Conservation (phyloP, 2,888 invertebrate species). For the Scaptomyza reducta region DNA sequence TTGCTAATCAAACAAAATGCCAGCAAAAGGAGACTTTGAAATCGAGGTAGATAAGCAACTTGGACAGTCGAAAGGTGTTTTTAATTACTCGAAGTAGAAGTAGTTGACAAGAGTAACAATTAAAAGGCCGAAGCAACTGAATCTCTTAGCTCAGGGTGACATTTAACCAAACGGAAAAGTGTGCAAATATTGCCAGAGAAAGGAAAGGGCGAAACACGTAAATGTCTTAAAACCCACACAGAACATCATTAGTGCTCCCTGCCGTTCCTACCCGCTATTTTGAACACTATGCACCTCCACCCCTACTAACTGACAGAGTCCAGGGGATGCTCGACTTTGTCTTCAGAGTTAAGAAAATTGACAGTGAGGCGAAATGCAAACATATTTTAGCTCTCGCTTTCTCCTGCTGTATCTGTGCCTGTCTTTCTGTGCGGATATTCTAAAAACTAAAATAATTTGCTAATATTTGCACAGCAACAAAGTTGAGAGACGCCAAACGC, state of each 20-base stretch:
- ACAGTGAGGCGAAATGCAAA: conserved; percentile 55
- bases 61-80: conserved; percentile 82
- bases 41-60: conserved; percentile 4
- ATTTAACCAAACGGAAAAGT: conserved; percentile 78
- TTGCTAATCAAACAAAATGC: conserved; percentile 66
- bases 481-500: conserved; percentile 52
- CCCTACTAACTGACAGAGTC: conserved; percentile 4
- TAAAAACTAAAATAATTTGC: conserved; percentile 80
- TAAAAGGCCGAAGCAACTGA: conserved; percentile 42
- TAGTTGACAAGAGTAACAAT: conserved; percentile 73
- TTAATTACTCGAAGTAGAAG: conserved; percentile 74
- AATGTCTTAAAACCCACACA: conserved; percentile 67
- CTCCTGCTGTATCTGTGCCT: neutral
- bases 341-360: conserved; percentile 51
- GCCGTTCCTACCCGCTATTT: neutral
- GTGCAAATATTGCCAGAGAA: conserved; percentile 74
- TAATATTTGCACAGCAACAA: conserved; percentile 78
- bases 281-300: conserved; percentile 5
- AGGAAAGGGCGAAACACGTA: conserved; percentile 20
- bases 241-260: conserved; percentile 73
- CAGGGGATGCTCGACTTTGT: conserved; percentile 59
- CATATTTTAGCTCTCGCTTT: conserved; percentile 17
- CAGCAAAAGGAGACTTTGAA: neutral
- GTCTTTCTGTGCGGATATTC: conserved; percentile 49
- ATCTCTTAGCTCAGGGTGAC: conserved; percentile 46